These are phyloP conservation scores for Synaphobranchus kaupii DNA, from an alignment of 2,797 vertebrate genomes.

Conservation along the genomic window DNA sequence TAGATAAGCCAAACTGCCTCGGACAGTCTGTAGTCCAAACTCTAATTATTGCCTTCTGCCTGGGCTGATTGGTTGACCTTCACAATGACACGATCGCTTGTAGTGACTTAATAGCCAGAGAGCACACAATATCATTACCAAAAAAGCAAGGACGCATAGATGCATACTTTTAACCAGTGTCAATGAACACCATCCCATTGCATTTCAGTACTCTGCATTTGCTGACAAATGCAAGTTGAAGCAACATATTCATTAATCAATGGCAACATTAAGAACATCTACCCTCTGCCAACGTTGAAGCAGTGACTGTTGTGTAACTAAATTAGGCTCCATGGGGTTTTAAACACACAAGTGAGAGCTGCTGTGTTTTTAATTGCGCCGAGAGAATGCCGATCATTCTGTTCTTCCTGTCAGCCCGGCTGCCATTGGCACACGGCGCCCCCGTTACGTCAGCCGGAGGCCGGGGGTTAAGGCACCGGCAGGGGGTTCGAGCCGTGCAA, in stretches of 20 bases:
- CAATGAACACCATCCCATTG: background rate
- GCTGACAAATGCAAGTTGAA: background rate
- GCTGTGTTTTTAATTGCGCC: background rate
- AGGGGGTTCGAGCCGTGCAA: background rate
- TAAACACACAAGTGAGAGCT: background rate
- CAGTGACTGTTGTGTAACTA: background rate
- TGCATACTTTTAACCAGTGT: background rate
- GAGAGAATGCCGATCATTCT: background rate
- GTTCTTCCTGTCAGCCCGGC: background rate
- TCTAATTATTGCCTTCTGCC: background rate
- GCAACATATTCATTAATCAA: background rate
- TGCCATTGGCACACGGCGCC: background rate
- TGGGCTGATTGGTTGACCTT: background rate
- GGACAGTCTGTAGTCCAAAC: background rate
- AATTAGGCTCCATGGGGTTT: background rate
- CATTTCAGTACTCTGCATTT: background rate
- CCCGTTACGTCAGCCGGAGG: background rate
- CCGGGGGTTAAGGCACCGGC: conserved; percentile 16
- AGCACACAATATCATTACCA: background rate
- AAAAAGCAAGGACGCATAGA: background rate
- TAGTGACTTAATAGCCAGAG: background rate
- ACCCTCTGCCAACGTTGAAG: background rate
- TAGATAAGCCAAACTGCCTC: background rate
- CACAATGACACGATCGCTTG: background rate
- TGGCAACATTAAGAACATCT: background rate